Conservation (phyloP, 2,888 invertebrate species). For the Hylaea fasciaria region DNA sequence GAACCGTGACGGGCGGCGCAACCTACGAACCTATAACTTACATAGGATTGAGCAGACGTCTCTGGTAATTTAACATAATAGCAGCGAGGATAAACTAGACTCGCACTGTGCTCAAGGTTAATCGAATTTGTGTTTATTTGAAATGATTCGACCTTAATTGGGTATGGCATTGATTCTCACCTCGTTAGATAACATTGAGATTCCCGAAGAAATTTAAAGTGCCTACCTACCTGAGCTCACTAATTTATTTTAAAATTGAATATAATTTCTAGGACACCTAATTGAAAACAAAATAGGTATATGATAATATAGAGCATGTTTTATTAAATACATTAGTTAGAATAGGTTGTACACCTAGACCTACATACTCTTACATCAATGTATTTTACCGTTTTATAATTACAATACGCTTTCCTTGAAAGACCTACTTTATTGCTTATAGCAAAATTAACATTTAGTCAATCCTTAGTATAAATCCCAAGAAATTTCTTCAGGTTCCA, state of each 20-base stretch:
- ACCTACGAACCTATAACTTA: conserved; percentile 38
- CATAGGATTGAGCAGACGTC: conserved; percentile 39
- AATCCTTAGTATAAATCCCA: not conserved
- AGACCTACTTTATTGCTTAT: too few species aligned
- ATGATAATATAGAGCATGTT: not conserved
- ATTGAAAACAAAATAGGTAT: not conserved
- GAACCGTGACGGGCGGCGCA: not conserved
- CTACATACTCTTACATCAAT: too few species aligned
- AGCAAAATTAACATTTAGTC: not conserved
- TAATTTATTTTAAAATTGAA: not conserved
- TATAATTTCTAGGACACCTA: not conserved
- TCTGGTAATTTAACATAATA: conserved; percentile 30
- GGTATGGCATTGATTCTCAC: conserved; percentile 18
- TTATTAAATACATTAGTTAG: too few species aligned
- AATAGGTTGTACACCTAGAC: too few species aligned
- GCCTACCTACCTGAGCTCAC: too few species aligned
- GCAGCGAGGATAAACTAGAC: conserved; percentile 14
- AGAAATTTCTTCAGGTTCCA: not conserved
- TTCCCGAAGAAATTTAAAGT: too few species aligned
- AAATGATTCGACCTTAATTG: conserved; percentile 17
- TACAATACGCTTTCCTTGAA: too few species aligned
- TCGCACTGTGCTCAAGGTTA: conserved; percentile 13
- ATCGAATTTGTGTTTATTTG: conserved; percentile 24
- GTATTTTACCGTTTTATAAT: too few species aligned
- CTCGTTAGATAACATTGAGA: conserved; percentile 37